Base-by-base conservation (phyloP, 2,113 vertebrate genomes). In the Microtus ochrogaster region DNA sequence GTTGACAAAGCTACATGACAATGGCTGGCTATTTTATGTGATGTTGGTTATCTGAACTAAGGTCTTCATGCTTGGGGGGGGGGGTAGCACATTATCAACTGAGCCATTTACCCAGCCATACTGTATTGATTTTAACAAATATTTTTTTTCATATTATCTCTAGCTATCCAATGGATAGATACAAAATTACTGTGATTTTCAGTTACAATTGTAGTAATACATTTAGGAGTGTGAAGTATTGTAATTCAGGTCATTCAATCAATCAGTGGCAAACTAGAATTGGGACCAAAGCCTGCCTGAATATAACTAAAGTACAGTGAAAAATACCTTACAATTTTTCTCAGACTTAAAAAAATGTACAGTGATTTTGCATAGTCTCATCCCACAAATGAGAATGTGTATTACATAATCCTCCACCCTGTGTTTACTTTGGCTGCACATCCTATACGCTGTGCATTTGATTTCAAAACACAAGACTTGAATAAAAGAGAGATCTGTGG, bases 201-300 rank as follows among this genome's bases (percentile, higher is more conserved):
- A 84, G 58, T 96, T 94, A 93, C 7, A 85, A 44, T 76, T 95
- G n/a, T 92, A 61, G 8, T 93, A 92, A 68, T 13, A 95, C 22
- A 68, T 90, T 92, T 14, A 90, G 7, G 13, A 22, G 21, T 30
- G 44, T 49, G 87, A 89, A 68, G 24, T 90, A 3, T 41, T 28
- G 72, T 66, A 36, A 63, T 30, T 41, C 94, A 87, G 33, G 39
- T 84, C 19, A 94, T 84, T 95, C 66, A 85, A 22, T 14, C 74
- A 79, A 87, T 90, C 61, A 66, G 33, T 73, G 36, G 7, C 36
- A 96, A 82, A 93, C 58, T 63, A 95, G 39, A 94, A 95, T 5
- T 78, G 9, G 36, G 83, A 82, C 14, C 21, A 61, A 30, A 86
- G 4, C 86, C 36, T 47, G 26, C 92, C 13, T 85, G 21, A 65